Evolutionary conservation across 1,140 invertebrate species (phyloP), one percentile per base, ranked within the genome.

Genomic region (Glossosoma conforme): DNA sequence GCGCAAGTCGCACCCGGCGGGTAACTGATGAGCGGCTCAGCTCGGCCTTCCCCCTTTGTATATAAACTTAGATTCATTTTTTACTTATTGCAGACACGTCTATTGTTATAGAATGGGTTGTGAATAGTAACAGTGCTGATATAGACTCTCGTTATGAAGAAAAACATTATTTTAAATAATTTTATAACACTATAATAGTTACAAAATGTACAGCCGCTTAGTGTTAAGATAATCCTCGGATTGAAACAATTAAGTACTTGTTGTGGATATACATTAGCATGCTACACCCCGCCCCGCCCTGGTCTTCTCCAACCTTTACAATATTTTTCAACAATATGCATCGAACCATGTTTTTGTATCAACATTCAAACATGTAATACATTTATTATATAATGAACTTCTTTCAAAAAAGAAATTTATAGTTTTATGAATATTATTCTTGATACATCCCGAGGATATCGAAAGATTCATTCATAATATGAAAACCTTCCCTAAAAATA

Each of bases 41-140:
- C 21, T 35, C 8, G 38, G 32, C 40, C 43, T 24, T 28, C 11
- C 11, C 38, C 30, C 30, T 13, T 9, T 55, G 43, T 47, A 56
- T 47, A 50, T 54, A 48, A 13, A 24, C 35, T 45, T 40, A 25
- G 20, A 30, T 55, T 50, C 40, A 30, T 10, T 21, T 44, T 24
- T 41, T 52, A 48, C 49, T 57, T 28, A 36, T 53, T 58, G 49
- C 55, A 58, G 41, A 48, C 52, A 30, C 47, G 28, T 58, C 52
- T 58, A 58, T 58, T 36, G 42, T 51, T 21, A 58, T 58, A 54
- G 56, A 54, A 46, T 52, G 52, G 56, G 56, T 58, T 58, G 56
- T 58, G 56, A 58, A 58, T 52, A 48, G 56, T 58, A 49, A 45
- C 33, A 50, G 56, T 58, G 56, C 47, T 49, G 51, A 47, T 44